Conservation (phyloP, 2,888 invertebrate genomes). For the Eucriotettix oculatus region DNA sequence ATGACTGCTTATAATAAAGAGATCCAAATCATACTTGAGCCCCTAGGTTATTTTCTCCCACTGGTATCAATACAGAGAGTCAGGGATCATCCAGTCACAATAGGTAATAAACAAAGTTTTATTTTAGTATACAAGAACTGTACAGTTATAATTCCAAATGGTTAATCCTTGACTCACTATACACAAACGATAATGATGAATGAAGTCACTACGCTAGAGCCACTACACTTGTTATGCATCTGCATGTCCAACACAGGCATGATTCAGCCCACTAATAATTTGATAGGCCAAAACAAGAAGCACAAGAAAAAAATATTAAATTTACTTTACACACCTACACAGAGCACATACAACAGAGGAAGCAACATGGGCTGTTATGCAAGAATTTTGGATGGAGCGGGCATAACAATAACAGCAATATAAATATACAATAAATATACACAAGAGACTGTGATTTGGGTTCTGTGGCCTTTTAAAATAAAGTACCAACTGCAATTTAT, state of each 20-base stretch:
- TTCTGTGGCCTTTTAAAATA: background rate
- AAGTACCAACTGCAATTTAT: no score
- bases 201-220: background rate
- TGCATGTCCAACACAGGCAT: background rate
- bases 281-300: background rate
- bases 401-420: background rate
- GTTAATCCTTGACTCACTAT: background rate
- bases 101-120: background rate
- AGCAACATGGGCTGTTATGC: background rate
- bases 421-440: background rate
- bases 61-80: background rate
- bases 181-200: background rate
- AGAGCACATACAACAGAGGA: background rate
- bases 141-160: background rate
- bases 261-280: constrained; percentile 1
- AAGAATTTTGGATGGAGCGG: background rate
- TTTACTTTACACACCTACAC: constrained; percentile 1
- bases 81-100: background rate
- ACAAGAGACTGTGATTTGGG: background rate
- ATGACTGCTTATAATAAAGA: background rate
- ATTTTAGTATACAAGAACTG: background rate
- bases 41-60: background rate
- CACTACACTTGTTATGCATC: background rate
- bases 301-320: background rate
- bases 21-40: background rate